Evolutionary conservation across 1,140 invertebrate species (phyloP).

Genomic region (Pemphigus obesinymphae): DNA sequence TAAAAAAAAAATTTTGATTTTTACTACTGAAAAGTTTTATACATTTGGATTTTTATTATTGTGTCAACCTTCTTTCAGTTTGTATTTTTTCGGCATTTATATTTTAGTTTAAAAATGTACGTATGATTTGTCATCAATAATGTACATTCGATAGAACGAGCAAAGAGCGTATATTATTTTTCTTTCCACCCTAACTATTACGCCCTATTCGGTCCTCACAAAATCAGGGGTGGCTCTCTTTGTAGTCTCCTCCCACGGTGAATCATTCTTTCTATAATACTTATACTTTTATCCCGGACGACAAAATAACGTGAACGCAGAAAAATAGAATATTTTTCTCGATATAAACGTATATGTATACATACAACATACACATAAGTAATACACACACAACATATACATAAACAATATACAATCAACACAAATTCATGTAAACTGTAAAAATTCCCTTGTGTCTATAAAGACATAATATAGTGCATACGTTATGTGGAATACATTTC

Average conservation of each 20-base stretch:
- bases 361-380: neutral
- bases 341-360: neutral
- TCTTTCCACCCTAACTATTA: constrained; percentile 9
- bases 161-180: neutral
- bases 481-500: neutral
- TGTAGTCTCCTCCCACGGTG: constrained; percentile 11
- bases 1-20: too few species aligned
- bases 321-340: neutral
- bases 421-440: neutral
- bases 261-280: neutral
- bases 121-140: constrained; percentile 14
- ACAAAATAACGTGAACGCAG: neutral
- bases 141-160: neutral
- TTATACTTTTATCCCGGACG: neutral
- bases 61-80: too few species aligned
- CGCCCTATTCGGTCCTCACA: neutral
- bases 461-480: neutral
- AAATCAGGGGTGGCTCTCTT: neutral
- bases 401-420: neutral
- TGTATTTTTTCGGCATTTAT: too few species aligned
- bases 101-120: too few species aligned
- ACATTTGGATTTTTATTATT: too few species aligned
- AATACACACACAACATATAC: neutral
- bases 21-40: neutral
- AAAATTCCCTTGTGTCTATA: neutral